Evolutionary conservation across 2,113 vertebrate species (phyloP).

Genomic region (Centrocercus urophasianus): DNA sequence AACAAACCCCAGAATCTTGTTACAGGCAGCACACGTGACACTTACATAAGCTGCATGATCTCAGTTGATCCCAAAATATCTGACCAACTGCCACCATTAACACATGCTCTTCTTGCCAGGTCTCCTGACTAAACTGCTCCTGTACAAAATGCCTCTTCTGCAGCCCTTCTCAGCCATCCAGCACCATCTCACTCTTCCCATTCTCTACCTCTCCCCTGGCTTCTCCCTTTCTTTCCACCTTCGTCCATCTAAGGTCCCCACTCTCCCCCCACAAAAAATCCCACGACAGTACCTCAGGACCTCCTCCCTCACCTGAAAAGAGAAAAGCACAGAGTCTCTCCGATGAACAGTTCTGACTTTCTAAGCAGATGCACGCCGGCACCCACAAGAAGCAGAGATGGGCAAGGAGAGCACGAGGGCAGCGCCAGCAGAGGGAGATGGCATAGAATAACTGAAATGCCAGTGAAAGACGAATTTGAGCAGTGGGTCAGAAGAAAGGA

Average conservation of each 20-base stretch:
- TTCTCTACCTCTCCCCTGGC: not conserved
- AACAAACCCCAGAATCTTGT: constrained; percentile 34
- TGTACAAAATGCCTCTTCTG: not conserved
- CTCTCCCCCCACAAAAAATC: not conserved
- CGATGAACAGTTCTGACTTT: not conserved
- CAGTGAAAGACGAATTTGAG: not conserved
- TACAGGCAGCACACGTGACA: not conserved
- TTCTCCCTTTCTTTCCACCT: not conserved
- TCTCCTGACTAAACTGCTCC: not conserved
- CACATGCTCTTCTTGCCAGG: not conserved
- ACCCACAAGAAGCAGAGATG: not conserved
- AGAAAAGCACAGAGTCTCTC: not conserved
- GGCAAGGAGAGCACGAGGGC: not conserved
- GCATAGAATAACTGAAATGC: not conserved
- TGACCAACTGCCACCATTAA: constrained; percentile 7
- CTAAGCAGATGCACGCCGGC: too few relatives aligned
- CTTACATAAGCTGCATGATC: constrained; percentile 33
- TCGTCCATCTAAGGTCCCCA: not conserved
- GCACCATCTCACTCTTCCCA: not conserved
- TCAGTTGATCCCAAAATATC: constrained; percentile 3
- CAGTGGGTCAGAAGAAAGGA: not conserved
- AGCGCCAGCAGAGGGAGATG: not conserved
- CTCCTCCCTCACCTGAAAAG: not conserved
- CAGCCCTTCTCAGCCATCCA: not conserved
- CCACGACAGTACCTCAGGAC: not conserved